Evolutionary conservation across 2,113 vertebrate species (phyloP), one percentile per base, ranked within the genome.

Genomic region (Haliaeetus leucogaster): DNA sequence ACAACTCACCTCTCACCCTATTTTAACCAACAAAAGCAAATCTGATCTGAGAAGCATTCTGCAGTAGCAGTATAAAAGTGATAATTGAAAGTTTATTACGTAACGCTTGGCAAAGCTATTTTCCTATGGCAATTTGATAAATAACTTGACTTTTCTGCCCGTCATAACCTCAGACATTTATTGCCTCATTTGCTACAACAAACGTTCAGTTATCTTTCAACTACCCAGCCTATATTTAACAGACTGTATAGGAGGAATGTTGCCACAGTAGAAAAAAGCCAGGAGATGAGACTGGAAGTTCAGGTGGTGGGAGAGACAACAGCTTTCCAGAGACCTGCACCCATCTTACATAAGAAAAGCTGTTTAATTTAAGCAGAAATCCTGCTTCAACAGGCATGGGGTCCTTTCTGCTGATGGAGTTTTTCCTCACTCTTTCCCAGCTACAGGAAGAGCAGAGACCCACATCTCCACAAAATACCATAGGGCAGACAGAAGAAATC

Each of bases 21-120:
- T 43, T 40, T 82, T 48, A 96, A 82, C 72, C 68, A 93, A 62
- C 74, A 85, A 76, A 81, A 96, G 32, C 83, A 91, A 93, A 86
- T 61, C 68, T 63, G 73, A 84, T 93, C 89, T 32, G 52, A 92
- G 72, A 43, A 81, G 53, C 42, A 30, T 89, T 89, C 81, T 89
- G 73, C 70, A 88, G 74, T 7, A 80, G 29, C 11, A 85, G 32
- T 62, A 87, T 67, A 89, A 96, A 91, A 93, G 76, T 61, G 29
- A 91, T 94, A 94, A 95, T 93, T 95, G 91, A 95, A 97, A 97
- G 91, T 95, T 95, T 95, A 96, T 91, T 96, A 97, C 82, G 88
- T 85, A 96, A 85, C 2, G 6, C 53, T 93, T 85, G 77, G 79
- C 81, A 93, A 93, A 94, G 79, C 79, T 83, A 79, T 96, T 95